A percentile compares a stretch with the other conserved stretches of the same genome.
Evolutionary conservation across 2,888 invertebrate species (phyloP).

Genomic region (Oscheius sp.): DNA sequence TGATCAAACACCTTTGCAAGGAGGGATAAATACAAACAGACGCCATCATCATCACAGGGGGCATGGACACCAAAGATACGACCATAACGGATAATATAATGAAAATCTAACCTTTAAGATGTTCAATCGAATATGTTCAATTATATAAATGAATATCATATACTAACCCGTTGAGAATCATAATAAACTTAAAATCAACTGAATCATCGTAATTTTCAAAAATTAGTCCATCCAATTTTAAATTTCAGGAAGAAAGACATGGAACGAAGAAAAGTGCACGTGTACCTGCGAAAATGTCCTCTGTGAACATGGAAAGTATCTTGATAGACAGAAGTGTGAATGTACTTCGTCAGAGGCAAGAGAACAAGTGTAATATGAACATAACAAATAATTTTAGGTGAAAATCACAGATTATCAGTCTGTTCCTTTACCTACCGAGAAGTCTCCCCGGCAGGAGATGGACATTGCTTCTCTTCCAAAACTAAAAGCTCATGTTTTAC

Average conservation of each 20-base stretch:
- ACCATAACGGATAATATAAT: neutral
- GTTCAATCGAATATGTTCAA: too few species aligned
- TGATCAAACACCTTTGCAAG: neutral
- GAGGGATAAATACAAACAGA: neutral
- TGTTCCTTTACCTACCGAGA: neutral
- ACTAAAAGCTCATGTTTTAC: slow-evolving; percentile 4
- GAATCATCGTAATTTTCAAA: too few species aligned
- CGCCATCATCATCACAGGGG: neutral
- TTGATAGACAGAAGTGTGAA: slow-evolving; percentile 15
- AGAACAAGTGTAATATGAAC: neutral
- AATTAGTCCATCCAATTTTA: neutral
- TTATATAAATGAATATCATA: too few species aligned
- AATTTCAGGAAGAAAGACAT: neutral
- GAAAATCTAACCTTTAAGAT: too few species aligned
- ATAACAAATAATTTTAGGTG: neutral
- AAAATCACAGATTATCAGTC: neutral
- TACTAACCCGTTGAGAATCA: too few species aligned
- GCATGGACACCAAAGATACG: neutral
- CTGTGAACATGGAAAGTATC: neutral
- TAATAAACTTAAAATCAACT: too few species aligned
- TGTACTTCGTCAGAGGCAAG: slow-evolving; percentile 3
- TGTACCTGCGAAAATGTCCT: slow-evolving; percentile 10
- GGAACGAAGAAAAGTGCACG: slow-evolving; percentile 25
- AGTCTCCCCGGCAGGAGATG: neutral
- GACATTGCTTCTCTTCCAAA: slow-evolving; percentile 17